phyloP scores from a whole-genome alignment of 2,888 invertebrate species.

The Blera fallax region DNA sequence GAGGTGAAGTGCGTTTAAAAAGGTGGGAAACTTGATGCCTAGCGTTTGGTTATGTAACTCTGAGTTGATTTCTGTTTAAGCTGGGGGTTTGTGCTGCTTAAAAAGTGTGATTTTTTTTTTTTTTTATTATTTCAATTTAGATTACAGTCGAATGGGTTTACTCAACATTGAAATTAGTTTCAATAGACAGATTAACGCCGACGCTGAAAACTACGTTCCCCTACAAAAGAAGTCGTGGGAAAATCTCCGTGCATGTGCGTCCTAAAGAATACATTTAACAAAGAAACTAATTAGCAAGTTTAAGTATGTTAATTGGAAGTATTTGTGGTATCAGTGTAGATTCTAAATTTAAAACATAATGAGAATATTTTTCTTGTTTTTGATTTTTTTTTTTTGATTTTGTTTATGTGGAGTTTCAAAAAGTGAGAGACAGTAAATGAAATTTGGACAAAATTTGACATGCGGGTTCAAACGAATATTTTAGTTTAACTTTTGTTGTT shows the following conservation, averaged over 20 bases:
- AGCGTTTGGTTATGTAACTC: conserved; percentile 39
- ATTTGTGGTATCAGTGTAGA: background rate
- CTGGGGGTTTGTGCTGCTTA: background rate
- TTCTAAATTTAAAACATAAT: background rate
- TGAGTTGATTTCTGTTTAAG: background rate
- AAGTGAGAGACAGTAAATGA: too few relatives aligned
- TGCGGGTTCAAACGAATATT: too few relatives aligned
- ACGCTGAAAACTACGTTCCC: conserved; percentile 1
- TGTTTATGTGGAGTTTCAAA: too few relatives aligned
- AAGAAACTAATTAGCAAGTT: background rate
- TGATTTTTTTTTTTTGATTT: too few relatives aligned
- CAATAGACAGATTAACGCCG: conserved; percentile 47
- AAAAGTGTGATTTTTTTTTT: background rate
- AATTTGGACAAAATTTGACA: too few relatives aligned
- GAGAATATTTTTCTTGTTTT: background rate
- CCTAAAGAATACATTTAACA: background rate
- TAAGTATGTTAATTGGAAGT: background rate
- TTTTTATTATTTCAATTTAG: background rate
- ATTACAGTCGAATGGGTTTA: conserved; percentile 30
- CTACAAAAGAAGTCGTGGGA: conserved; percentile 15
- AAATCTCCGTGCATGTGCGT: background rate
- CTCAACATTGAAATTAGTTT: conserved; percentile 54
- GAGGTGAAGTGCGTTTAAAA: conserved; percentile 52
- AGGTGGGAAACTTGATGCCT: conserved; percentile 51
- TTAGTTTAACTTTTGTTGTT: too few relatives aligned